These are phyloP conservation scores for Coracopsis vasa DNA, from an alignment of 2,113 vertebrate species.

Conservation along the genomic window DNA sequence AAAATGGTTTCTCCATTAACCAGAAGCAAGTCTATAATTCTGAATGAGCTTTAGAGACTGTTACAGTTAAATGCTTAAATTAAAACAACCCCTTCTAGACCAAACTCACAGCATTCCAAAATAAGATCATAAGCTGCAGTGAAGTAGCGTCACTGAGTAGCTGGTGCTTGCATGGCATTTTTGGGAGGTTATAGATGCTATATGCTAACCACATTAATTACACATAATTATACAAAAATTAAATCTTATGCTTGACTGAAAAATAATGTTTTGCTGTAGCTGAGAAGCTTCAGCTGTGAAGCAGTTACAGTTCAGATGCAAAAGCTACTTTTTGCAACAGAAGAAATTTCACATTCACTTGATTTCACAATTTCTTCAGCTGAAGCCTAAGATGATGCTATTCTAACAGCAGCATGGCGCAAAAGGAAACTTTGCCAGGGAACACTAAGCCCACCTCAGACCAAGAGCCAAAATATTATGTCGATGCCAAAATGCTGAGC, in stretches of 20 bases:
- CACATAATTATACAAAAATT: not conserved
- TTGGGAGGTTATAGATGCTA: not conserved
- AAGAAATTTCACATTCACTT: not conserved
- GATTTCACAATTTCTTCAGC: not conserved
- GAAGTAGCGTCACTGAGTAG: not conserved
- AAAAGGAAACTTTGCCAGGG: not conserved
- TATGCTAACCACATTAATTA: not conserved
- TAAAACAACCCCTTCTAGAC: not conserved
- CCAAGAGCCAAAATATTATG: not conserved
- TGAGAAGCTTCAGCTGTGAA: not conserved
- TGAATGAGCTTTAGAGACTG: not conserved
- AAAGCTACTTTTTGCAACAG: not conserved
- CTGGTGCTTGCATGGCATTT: not conserved
- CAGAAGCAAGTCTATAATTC: not conserved
- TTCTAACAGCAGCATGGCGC: not conserved
- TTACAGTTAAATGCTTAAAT: not conserved
- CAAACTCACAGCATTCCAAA: not conserved
- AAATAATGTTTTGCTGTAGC: conserved; percentile 1
- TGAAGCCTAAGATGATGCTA: not conserved
- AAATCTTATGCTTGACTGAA: not conserved
- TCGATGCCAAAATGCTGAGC: not conserved
- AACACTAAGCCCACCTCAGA: not conserved
- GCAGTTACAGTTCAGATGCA: not conserved
- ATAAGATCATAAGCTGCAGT: not conserved
- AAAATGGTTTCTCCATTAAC: not conserved